Base-by-base conservation (phyloP, 2,113 vertebrate species). In the Cavia aperea region DNA sequence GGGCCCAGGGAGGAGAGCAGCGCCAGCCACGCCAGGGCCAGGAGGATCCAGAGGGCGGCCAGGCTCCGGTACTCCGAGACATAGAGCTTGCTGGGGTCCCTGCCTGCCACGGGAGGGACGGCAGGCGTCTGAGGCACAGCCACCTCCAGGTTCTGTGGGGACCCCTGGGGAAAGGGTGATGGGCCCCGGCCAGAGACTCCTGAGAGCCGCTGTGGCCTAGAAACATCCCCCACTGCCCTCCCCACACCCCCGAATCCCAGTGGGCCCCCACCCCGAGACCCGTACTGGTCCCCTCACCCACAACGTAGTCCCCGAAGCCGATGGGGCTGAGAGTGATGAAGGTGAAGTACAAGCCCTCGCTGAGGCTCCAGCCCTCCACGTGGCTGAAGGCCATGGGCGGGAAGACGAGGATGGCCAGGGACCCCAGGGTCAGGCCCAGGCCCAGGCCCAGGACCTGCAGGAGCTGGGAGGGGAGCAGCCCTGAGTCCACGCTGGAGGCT, bases 311-410 rank as follows among this genome's bases (percentile, higher is more conserved):
- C 73, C 98, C 98, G 66, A 98, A 98, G 94, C 98, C 98, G 21
- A 98, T 98, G 95, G 98, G 98, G 97, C 98, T 98, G 91, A 98
- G 97, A 2, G 98, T 98, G 96, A 98, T 98, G 94, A 98, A 98
- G 75, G 98, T 97, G n/a, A 98, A 98, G 95, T 98, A 98, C 96
- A 98, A 98, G 6, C 98, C 77, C 97, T 98, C 98, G 54, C 98
- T 81, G 0, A 98, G 97, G 88, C 98, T 98, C 98, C 98, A 98
- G 95, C 97, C 98, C 96, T 98, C 98, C 95, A 98, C 98, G 0
- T 98, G 98, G 96, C 98, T 99, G 98, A 99, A 99, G 92, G 99
- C 95, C 96, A 99, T 81, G 29, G 98, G 98, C 0, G 99, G 98
- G 87, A 98, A 97, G 95, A 99, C 97, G 94, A 99, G 97, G 81